A percentile compares a stretch with the other conserved stretches of the same genome.
Conservation (phyloP, 2,797 vertebrate species). For the Limosa lapponica region DNA sequence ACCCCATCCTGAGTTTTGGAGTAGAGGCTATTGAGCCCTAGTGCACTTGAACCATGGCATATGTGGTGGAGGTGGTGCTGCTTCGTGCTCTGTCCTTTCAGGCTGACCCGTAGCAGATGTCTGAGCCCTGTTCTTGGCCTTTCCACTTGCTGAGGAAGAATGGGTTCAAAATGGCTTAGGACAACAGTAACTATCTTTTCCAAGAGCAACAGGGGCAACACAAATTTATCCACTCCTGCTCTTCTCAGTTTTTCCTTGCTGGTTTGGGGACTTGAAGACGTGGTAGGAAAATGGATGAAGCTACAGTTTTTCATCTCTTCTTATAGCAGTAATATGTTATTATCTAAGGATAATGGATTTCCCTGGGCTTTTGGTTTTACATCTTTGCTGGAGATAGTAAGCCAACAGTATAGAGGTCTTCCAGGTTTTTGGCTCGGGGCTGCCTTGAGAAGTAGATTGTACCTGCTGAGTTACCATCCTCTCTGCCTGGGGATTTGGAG, state of each 20-base stretch:
- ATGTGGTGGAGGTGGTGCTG: neutral
- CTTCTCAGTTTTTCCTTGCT: neutral
- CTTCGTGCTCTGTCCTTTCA: neutral
- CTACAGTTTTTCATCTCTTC: neutral
- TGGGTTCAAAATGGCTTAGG: neutral
- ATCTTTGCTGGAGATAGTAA: neutral
- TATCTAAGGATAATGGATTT: neutral
- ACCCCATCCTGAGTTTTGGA: neutral
- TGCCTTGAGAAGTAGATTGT: neutral
- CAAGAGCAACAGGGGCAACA: neutral
- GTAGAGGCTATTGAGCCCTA: neutral
- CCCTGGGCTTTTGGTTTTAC: neutral
- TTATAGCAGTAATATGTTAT: neutral
- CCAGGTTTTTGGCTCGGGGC: neutral
- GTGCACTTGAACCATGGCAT: fast-evolving
- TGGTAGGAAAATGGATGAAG: neutral
- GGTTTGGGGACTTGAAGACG: neutral
- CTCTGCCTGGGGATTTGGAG: neutral
- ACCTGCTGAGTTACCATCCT: neutral
- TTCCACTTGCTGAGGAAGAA: neutral
- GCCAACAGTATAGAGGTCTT: neutral
- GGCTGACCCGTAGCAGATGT: neutral
- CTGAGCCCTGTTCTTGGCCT: neutral
- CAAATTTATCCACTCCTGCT: neutral
- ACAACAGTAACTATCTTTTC: fast-evolving